These are phyloP conservation scores for Spodoptera litura DNA, from an alignment of 1,140 invertebrate species.

Conservation along the genomic window DNA sequence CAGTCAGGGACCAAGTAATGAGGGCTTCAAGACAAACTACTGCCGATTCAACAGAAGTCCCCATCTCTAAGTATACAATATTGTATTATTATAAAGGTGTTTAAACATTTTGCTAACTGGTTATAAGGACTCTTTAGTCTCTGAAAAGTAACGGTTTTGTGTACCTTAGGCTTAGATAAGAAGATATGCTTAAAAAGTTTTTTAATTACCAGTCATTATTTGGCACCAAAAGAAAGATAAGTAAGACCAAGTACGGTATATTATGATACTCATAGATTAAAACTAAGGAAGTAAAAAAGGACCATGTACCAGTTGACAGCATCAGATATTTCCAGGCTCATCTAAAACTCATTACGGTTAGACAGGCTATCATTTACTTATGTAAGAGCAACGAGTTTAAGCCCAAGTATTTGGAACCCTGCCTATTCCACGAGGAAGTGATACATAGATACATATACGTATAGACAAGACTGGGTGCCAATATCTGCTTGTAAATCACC, in stretches of 20 bases:
- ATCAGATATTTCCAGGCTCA: slow-evolving; percentile 14
- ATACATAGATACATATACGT: slow-evolving; percentile 3
- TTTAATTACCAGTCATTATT: too few species aligned
- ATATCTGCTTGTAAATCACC: slow-evolving; percentile 43
- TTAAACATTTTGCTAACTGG: too few species aligned
- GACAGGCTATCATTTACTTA: slow-evolving; percentile 23
- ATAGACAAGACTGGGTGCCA: slow-evolving; percentile 8
- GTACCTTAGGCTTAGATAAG: too few species aligned
- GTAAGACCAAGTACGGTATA: too few species aligned
- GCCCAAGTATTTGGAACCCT: slow-evolving; percentile 23
- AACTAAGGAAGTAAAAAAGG: neutral
- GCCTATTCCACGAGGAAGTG: slow-evolving; percentile 5
- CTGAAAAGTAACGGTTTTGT: too few species aligned
- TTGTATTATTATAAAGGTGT: too few species aligned
- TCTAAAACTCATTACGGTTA: slow-evolving; percentile 32
- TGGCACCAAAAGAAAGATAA: too few species aligned
- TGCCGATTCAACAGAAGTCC: neutral
- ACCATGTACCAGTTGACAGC: neutral
- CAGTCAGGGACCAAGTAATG: slow-evolving; percentile 2
- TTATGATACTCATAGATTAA: too few species aligned
- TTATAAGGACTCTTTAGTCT: too few species aligned
- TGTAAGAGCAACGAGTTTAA: slow-evolving; percentile 11
- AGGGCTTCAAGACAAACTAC: slow-evolving; percentile 26
- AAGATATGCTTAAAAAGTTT: too few species aligned
- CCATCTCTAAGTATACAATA: too few species aligned